Conservation (phyloP, 2,113 vertebrate species). For the Strix aluco region DNA sequence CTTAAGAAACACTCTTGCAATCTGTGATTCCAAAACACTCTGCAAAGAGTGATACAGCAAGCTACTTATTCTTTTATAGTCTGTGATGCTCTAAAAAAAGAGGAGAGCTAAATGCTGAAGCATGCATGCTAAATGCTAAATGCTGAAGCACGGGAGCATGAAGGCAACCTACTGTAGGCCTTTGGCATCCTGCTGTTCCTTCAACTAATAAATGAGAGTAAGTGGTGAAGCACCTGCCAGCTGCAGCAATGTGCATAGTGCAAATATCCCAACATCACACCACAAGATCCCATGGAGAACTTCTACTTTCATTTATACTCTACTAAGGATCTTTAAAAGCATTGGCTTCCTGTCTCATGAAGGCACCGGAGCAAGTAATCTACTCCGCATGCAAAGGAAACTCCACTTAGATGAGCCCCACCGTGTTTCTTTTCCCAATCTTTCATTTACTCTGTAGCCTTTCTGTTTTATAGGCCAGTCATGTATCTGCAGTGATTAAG, state of each 20-base stretch:
- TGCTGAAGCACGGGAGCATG: background rate
- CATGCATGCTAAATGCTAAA: background rate
- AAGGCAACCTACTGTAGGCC: background rate
- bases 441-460: background rate
- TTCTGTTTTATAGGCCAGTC: background rate
- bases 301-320: background rate
- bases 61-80: background rate
- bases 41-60: background rate
- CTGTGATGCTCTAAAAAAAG: background rate
- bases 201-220: background rate
- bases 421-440: fast-evolving
- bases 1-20: background rate
- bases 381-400: background rate
- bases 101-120: background rate
- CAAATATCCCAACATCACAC: background rate
- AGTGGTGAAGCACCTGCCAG: background rate
- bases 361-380: background rate
- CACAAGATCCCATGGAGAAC: background rate
- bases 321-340: background rate
- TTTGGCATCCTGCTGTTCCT: background rate
- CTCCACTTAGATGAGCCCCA: background rate
- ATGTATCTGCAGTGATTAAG: background rate
- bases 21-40: background rate
- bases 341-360: background rate
- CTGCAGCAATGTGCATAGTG: background rate